Evolutionary conservation across 2,797 vertebrate genomes (phyloP), one percentile per base, ranked within the genome.

Genomic region (Halcyon badia): DNA sequence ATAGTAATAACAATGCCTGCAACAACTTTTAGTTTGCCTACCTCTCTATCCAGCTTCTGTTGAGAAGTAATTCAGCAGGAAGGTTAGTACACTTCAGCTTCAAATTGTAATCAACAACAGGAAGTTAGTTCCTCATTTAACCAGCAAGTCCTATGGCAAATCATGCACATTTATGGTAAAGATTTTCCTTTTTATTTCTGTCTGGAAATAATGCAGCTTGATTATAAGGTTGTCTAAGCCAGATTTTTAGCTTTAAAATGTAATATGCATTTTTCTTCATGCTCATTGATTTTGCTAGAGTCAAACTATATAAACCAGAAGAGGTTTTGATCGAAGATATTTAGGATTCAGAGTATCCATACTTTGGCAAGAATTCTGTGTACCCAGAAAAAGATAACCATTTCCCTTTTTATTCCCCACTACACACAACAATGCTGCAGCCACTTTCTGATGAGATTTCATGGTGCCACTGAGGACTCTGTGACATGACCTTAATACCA

Each of bases 101-200:
- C 87, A 79, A 88, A 90, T 65, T 90, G 44, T 84, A 82, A 64
- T 57, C 79, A 64, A 75, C 58, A 88, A 78, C 77, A 65, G 57
- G 39, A 70, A 66, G 25, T 61, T 83, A 66, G 25, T 66, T 83
- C 78, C 70, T 84, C 1, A 24, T 85, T 83, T 91, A 83, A 97
- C 72, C 82, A 42, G 58, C 52, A 90, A 95, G 61, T n/a, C 64
- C 85, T 66, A 83, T 82, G 73, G 33, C 62, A 77, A 90, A 75
- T 81, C 25, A 4, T 44, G 44, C 15, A 46, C 58, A 94, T 85
- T 97, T 95, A 89, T 46, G 6, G 85, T 93, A 96, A 95, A 96
- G 87, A 92, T 91, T 97, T 95, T 88, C 37, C 35, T 89, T 85
- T 78, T 76, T 25, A 28, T 70, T 73, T 89, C 93, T 90, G 42